Conservation (phyloP, 2,113 vertebrate genomes). For the Hirundichthys speculiger region DNA sequence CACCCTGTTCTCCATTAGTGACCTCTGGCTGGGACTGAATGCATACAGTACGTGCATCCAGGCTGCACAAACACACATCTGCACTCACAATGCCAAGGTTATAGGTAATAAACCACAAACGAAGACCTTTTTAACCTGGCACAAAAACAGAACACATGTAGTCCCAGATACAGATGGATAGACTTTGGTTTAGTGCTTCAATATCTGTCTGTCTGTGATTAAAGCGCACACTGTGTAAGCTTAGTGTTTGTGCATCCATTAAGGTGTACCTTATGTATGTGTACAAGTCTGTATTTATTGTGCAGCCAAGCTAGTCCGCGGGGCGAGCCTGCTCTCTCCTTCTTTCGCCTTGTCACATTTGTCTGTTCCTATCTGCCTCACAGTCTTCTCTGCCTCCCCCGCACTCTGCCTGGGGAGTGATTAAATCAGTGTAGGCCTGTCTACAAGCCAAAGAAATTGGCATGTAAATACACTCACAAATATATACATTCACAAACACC, state of each 20-base stretch:
- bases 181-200: neutral
- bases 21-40: slow-evolving; percentile 64
- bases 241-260: slow-evolving; percentile 21
- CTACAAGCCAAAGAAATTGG: slow-evolving; percentile 71
- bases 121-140: slow-evolving; percentile 6
- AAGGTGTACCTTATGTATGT: slow-evolving; percentile 32
- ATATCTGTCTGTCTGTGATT: neutral
- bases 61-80: slow-evolving; percentile 27
- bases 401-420: slow-evolving; percentile 73
- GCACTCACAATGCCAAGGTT: slow-evolving; percentile 29
- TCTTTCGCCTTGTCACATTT: slow-evolving; percentile 80
- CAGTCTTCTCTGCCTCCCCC: slow-evolving; percentile 71
- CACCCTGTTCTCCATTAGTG: slow-evolving; percentile 73
- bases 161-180: neutral
- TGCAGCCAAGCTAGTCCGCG: slow-evolving; percentile 49
- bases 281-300: slow-evolving; percentile 63
- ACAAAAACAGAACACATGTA: neutral
- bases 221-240: slow-evolving; percentile 1
- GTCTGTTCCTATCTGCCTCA: slow-evolving; percentile 80
- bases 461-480: slow-evolving; percentile 42
- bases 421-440: slow-evolving; percentile 79
- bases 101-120: slow-evolving; percentile 30
- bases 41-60: slow-evolving; percentile 46
- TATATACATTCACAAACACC: slow-evolving; percentile 38
- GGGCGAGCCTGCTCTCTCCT: slow-evolving; percentile 63